Percentiles rank a stretch among this genome's conserved stretches.
Conservation (phyloP, 1,140 invertebrate species). For the Hypothenemus hampei region DNA sequence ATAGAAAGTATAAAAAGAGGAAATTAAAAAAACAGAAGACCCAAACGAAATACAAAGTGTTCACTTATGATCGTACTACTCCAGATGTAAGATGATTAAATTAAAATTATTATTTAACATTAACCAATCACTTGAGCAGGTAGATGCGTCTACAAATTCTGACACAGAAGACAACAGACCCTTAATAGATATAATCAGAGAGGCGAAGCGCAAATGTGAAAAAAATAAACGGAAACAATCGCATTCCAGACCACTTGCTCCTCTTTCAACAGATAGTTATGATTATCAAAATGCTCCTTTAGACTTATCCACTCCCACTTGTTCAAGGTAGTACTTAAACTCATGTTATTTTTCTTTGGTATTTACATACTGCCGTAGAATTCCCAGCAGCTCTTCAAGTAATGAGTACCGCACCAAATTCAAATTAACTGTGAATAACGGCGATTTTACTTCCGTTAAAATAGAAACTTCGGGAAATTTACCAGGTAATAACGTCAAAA, state of each 20-base stretch:
- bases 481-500: constrained; percentile 7
- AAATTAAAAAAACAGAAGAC: constrained; percentile 29
- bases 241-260: not conserved
- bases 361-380: not conserved
- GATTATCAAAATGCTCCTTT: constrained; percentile 14
- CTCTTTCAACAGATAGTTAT: not conserved
- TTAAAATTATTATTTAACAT: too few relatives aligned
- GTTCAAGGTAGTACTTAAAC: constrained; percentile 11
- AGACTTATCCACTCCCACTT: constrained; percentile 12
- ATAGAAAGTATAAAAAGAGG: constrained; percentile 24
- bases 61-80: too few relatives aligned
- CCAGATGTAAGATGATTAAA: too few relatives aligned
- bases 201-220: constrained; percentile 2
- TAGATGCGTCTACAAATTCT: constrained; percentile 14
- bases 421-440: constrained; percentile 16
- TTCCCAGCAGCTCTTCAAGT: constrained; percentile 7
- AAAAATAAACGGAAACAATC: not conserved
- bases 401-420: constrained; percentile 13
- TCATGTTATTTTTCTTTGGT: too few relatives aligned
- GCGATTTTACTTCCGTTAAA: constrained; percentile 13
- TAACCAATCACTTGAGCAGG: too few relatives aligned
- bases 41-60: too few relatives aligned
- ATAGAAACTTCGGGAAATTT: constrained; percentile 10
- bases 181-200: constrained; percentile 17
- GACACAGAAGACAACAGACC: constrained; percentile 20